These are phyloP conservation scores for Danio aesculapii DNA, from an alignment of 2,797 vertebrate species.

Conservation along the genomic window DNA sequence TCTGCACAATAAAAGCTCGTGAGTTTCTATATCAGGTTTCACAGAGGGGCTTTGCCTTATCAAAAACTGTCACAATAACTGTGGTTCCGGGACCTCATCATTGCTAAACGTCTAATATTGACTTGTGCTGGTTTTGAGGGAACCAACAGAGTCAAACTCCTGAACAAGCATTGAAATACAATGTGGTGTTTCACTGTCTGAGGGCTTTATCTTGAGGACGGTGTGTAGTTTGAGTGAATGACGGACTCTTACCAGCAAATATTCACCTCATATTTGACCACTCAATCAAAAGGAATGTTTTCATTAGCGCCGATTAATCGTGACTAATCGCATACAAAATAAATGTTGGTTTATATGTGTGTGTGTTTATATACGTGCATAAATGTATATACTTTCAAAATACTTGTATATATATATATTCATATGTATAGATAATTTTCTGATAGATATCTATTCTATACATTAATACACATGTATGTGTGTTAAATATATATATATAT, in stretches of 20 bases:
- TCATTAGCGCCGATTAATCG: too few species aligned
- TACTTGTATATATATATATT: background rate
- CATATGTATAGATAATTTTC: background rate
- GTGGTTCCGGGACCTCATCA: conserved; percentile 1
- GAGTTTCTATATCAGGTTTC: background rate
- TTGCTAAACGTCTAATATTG: background rate
- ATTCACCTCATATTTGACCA: background rate
- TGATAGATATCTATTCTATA: background rate
- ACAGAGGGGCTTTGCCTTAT: background rate
- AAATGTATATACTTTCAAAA: background rate
- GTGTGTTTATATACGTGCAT: too few species aligned
- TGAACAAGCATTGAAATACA: background rate
- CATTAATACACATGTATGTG: background rate
- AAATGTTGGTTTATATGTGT: too few species aligned
- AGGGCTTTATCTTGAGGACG: too few species aligned
- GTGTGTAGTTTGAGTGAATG: too few species aligned
- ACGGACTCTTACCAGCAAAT: background rate
- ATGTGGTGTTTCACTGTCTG: background rate
- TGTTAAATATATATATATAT: conserved; percentile 6
- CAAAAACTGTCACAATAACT: background rate
- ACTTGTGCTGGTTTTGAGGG: background rate
- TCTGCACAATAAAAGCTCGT: background rate
- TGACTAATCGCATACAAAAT: too few species aligned
- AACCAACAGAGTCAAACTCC: background rate
- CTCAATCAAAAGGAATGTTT: background rate